Evolutionary conservation across 2,888 invertebrate genomes (phyloP).

Genomic region (Pasiphila rectangulata): DNA sequence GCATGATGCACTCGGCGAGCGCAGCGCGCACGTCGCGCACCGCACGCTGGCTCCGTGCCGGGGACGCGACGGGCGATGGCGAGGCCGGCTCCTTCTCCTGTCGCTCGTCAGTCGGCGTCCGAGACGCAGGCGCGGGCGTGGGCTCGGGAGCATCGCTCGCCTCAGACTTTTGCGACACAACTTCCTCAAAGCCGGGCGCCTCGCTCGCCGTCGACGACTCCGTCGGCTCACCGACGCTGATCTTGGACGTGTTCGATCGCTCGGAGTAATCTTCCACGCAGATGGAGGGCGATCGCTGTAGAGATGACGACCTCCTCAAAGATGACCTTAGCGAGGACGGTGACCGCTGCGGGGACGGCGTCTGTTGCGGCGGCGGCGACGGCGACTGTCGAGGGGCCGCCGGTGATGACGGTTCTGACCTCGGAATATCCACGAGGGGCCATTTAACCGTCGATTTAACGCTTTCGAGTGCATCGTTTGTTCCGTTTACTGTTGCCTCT

Average conservation of each 20-base stretch:
- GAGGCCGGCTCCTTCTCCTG: conserved; percentile 41
- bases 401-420: conserved; percentile 3
- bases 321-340: conserved; percentile 33
- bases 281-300: conserved; percentile 62
- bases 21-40: conserved; percentile 65
- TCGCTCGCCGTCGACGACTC: conserved; percentile 37
- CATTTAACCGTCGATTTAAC: conserved; percentile 41
- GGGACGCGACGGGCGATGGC: conserved; percentile 26
- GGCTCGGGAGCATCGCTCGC: conserved; percentile 7
- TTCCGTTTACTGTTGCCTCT: conserved; percentile 6
- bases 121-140: too few relatives aligned
- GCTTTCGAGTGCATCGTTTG: neutral
- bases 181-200: conserved; percentile 15
- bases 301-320: conserved; percentile 30
- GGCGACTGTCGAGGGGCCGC: conserved; percentile 23
- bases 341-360: conserved; percentile 26
- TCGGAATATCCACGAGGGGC: conserved; percentile 23
- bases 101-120: neutral
- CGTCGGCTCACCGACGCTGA: conserved; percentile 22
- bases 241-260: conserved; percentile 46
- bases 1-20: conserved; percentile 63
- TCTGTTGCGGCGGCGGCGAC: conserved; percentile 48
- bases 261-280: conserved; percentile 64
- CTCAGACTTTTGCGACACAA: conserved; percentile 18
- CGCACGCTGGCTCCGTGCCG: conserved; percentile 23